phyloP scores from a whole-genome alignment of 2,797 vertebrate genomes.

The Myoxocephalus aenaeus region DNA sequence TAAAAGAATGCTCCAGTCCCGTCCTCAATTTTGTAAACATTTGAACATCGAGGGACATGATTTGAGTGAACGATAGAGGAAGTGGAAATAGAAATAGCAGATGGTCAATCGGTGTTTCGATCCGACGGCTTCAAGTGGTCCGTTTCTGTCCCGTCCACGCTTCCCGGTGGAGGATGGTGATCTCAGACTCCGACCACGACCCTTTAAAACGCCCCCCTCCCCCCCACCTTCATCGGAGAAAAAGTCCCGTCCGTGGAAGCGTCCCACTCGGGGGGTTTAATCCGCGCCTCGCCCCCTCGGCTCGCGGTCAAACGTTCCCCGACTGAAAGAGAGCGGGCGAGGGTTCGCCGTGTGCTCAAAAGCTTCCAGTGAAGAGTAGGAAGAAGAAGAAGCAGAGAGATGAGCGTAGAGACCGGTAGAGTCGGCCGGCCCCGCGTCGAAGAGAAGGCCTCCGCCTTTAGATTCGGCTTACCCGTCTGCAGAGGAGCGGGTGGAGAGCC shows the following conservation, averaged over 20 bases:
- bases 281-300: constrained; percentile 10
- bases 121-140: constrained; percentile 20
- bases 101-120: constrained; percentile 31
- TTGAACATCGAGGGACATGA: constrained; percentile 57
- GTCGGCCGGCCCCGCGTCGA: not conserved
- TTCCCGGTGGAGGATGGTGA: constrained; percentile 16
- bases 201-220: not conserved
- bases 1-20: constrained; percentile 40
- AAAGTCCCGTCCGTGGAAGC: constrained; percentile 11
- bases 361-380: constrained; percentile 65
- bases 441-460: constrained; percentile 72
- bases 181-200: constrained; percentile 9
- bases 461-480: constrained; percentile 92
- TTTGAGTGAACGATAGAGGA: constrained; percentile 54
- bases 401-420: constrained; percentile 48
- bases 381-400: constrained; percentile 69
- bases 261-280: not conserved
- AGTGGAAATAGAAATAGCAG: constrained; percentile 51
- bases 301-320: constrained; percentile 23
- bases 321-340: constrained; percentile 42
- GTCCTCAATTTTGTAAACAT: constrained; percentile 76
- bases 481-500: constrained; percentile 78
- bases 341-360: constrained; percentile 34
- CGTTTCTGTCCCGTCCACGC: constrained; percentile 14
- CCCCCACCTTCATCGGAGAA: not conserved